phyloP scores from a whole-genome alignment of 2,113 vertebrate species.

The Poecile atricapillus region DNA sequence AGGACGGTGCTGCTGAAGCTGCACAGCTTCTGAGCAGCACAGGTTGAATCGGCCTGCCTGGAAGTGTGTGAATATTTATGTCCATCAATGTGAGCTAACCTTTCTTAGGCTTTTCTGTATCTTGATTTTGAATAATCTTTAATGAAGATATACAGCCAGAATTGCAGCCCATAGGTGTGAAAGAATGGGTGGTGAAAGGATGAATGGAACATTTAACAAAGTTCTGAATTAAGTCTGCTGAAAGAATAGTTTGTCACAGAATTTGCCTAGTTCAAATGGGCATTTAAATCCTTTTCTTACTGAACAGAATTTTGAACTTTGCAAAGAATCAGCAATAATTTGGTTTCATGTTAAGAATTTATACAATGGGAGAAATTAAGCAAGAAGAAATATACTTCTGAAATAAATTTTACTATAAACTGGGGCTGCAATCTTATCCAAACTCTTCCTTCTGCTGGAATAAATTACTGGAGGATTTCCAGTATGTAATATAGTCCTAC shows the following conservation, averaged over 20 bases:
- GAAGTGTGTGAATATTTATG: background rate
- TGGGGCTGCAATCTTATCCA: background rate
- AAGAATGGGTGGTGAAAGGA: background rate
- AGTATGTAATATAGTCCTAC: background rate
- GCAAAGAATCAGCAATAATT: background rate
- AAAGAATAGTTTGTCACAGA: background rate
- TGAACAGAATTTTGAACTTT: background rate
- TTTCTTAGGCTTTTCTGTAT: background rate
- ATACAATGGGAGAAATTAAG: background rate
- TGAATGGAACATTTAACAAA: background rate
- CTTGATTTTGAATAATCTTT: background rate
- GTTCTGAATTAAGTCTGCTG: background rate
- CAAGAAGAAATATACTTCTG: background rate
- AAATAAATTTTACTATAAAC: background rate
- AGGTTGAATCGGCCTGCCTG: background rate
- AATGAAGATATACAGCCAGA: background rate
- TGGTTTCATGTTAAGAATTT: background rate
- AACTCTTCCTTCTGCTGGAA: background rate
- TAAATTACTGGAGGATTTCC: background rate
- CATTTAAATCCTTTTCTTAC: background rate
- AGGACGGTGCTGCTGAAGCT: background rate
- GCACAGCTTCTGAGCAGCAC: background rate
- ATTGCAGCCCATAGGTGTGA: background rate
- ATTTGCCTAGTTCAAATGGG: background rate
- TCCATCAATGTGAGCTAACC: background rate